Evolutionary conservation across 2,888 invertebrate genomes (phyloP), one percentile per base, ranked within the genome.

Genomic region (Petrolisthes cinctipes): DNA sequence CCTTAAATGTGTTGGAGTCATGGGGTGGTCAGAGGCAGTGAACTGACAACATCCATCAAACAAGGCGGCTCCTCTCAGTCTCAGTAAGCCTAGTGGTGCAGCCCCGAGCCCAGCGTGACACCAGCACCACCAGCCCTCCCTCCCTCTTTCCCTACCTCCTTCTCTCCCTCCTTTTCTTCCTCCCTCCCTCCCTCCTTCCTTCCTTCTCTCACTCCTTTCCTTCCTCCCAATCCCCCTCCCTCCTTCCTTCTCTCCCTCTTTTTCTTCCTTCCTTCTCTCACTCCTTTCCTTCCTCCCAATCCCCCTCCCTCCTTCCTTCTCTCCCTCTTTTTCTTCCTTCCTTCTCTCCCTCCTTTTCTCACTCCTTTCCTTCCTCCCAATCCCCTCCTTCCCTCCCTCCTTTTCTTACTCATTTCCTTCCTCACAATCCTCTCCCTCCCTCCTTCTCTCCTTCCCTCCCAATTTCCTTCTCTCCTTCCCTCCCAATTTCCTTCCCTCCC

Each of bases 331-430:
- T 14, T 14, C 14, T 61, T 61, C 6, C 14, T 9, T 9, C n/a
- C 71, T n/a, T n/a, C n/a, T n/a, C 71, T 17, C 71, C 5, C 71
- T n/a, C 71, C 71, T 5, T 5, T 17, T 71, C n/a, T n/a, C n/a
- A n/a, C n/a, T n/a, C 71, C 71, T n/a, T 17, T n/a, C 71, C 71
- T n/a, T 71, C 71, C 71, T n/a, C 71, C n/a, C 71, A 11, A 7
- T 61, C 4, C 71, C 3, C n/a, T 20, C 6, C 6, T 3, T 6
- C 20, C 71, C 4, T n/a, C 71, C 71, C 4, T 71, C 14, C 14
- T n/a, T 71, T 4, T 6, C n/a, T 71, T 4, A 14, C 71, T n/a
- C 14, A 2, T n/a, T 20, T n/a, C 61, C 9, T 61, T 4, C 4
- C n/a, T 6, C 6, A 2, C 3, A 7, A 17, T n/a, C 5, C 4